Percentiles rank a stretch among this genome's conserved stretches.
These are phyloP conservation scores for Tenualosa thibaudeaui DNA, from an alignment of 2,797 vertebrate genomes.

Conservation along the genomic window DNA sequence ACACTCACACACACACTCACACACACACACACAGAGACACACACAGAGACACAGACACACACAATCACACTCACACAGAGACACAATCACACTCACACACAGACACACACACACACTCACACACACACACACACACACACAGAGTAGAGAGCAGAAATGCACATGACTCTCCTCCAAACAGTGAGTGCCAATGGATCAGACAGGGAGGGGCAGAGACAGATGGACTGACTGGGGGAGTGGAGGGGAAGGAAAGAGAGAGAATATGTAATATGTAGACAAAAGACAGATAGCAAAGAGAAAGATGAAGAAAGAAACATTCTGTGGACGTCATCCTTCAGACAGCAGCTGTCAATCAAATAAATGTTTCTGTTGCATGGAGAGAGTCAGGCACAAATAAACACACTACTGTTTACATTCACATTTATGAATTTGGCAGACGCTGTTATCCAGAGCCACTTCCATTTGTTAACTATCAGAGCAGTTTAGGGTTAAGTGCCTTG, in stretches of 20 bases:
- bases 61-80: background rate
- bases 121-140: background rate
- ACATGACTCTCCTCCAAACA: background rate
- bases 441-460: too few relatives aligned
- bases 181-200: background rate
- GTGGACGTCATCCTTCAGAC: too few relatives aligned
- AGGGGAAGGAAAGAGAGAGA: background rate
- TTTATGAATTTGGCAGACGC: too few relatives aligned
- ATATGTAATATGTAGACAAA: conserved; percentile 10
- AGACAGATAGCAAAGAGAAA: conserved; percentile 11
- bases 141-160: background rate
- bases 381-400: too few relatives aligned
- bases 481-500: too few relatives aligned
- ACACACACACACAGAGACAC: too few relatives aligned
- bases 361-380: background rate
- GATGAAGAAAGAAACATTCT: background rate
- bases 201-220: background rate
- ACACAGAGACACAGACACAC: background rate
- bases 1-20: background rate
- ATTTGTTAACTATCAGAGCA: too few relatives aligned
- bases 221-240: background rate
- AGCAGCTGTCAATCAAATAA: conserved; percentile 35
- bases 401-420: too few relatives aligned
- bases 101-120: background rate
- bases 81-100: background rate